These are phyloP conservation scores for Cerastoderma edule DNA, from an alignment of 2,888 invertebrate genomes.

Conservation along the genomic window DNA sequence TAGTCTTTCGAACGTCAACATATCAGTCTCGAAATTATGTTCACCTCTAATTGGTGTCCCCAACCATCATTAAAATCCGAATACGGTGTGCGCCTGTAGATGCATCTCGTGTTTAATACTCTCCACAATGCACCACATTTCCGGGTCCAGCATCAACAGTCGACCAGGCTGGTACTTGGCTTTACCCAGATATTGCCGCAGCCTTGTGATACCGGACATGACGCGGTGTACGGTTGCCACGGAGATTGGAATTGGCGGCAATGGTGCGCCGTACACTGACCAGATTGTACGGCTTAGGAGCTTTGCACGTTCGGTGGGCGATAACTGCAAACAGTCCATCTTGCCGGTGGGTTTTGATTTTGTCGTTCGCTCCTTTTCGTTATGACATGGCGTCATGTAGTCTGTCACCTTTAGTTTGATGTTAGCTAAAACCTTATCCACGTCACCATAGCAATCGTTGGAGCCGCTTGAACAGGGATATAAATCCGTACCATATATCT, in stretches of 20 bases:
- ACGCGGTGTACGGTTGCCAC: constrained; percentile 24
- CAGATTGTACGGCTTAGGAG: constrained; percentile 39
- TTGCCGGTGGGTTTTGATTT: constrained; percentile 24
- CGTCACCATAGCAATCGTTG: constrained; percentile 18
- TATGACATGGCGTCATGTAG: neutral
- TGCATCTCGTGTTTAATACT: constrained; percentile 33
- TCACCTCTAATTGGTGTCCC: no score
- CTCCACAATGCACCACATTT: constrained; percentile 47
- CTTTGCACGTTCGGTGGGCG: constrained; percentile 20
- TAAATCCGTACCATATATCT: constrained; percentile 31
- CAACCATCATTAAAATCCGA: no score
- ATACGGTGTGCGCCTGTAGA: no score
- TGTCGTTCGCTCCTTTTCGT: neutral
- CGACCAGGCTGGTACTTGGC: constrained; percentile 39
- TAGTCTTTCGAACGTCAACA: no score
- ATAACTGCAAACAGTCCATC: constrained; percentile 27
- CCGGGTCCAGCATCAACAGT: constrained; percentile 40
- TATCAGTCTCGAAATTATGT: no score
- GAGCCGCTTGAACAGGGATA: constrained; percentile 21
- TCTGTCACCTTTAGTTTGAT: constrained; percentile 3
- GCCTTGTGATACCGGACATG: constrained; percentile 16
- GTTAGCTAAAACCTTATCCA: constrained; percentile 16
- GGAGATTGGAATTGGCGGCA: constrained; percentile 41
- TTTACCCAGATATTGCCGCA: constrained; percentile 30
- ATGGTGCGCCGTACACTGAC: constrained; percentile 44